Evolutionary conservation across 53 echinoderm and acorn worm genomes (phyloP).

Genomic region (Henricia sp.): DNA sequence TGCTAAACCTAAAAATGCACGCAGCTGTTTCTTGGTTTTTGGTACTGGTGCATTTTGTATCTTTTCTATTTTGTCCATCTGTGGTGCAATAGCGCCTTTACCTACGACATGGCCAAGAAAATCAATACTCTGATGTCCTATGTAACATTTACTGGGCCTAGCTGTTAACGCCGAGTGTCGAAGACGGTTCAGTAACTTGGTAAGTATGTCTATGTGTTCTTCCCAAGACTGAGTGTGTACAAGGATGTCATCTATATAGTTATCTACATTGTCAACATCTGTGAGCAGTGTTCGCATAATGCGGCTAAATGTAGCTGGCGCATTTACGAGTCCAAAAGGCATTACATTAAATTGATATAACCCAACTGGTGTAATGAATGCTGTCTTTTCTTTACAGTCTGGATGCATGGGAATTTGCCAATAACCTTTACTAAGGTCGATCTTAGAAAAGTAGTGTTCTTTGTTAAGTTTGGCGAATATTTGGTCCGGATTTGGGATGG

Average conservation of each 20-base stretch:
- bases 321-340: conserved; percentile 62
- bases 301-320: conserved; percentile 53
- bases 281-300: conserved; percentile 42
- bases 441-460: conserved; percentile 9
- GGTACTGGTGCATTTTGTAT: conserved; percentile 1
- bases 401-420: conserved; percentile 17
- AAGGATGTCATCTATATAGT: conserved; percentile 65
- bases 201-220: conserved; percentile 13
- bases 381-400: conserved; percentile 5
- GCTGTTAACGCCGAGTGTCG: conserved; percentile 35
- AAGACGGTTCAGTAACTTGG: not conserved
- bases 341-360: conserved; percentile 51
- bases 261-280: conserved; percentile 22
- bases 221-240: conserved; percentile 47
- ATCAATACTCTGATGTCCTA: conserved; percentile 22
- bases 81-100: conserved; percentile 1
- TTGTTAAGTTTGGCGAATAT: conserved; percentile 8
- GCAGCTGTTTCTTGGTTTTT: too few relatives aligned
- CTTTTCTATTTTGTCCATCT: conserved; percentile 15
- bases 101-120: conserved; percentile 56
- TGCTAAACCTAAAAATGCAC: too few relatives aligned
- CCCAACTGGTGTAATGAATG: conserved; percentile 49
- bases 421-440: conserved; percentile 36
- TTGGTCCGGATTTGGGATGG: conserved; percentile 12
- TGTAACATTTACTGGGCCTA: conserved; percentile 48